These are phyloP conservation scores for Eilema sororculum DNA, from an alignment of 2,888 invertebrate genomes.

Conservation along the genomic window DNA sequence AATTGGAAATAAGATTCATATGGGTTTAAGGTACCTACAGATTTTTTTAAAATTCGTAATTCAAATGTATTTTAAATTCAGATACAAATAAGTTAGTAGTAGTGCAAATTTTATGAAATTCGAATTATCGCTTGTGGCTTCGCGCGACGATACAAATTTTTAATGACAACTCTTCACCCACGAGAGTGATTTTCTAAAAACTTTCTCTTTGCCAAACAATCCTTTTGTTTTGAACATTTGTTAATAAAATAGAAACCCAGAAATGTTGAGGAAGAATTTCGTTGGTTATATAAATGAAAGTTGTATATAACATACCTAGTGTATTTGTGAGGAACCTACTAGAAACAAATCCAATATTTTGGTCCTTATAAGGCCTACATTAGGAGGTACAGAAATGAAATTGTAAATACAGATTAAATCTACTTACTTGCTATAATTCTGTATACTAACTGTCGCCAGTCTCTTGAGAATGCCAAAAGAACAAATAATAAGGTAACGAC, in stretches of 20 bases:
- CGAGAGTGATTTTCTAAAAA: background rate
- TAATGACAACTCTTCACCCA: slow-evolving; percentile 1
- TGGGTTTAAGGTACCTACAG: too few relatives aligned
- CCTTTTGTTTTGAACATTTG: background rate
- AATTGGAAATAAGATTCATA: too few relatives aligned
- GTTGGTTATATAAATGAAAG: background rate
- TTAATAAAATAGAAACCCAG: background rate
- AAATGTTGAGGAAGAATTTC: background rate
- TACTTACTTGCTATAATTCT: background rate
- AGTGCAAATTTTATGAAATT: slow-evolving; percentile 1
- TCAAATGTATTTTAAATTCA: background rate
- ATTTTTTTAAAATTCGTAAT: too few relatives aligned
- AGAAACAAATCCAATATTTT: background rate
- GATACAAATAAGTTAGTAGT: background rate
- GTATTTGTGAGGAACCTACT: background rate
- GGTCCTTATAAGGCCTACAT: too few relatives aligned
- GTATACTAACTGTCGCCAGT: background rate
- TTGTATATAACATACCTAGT: background rate
- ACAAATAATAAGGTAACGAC: too few relatives aligned
- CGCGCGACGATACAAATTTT: background rate
- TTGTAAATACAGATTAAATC: background rate
- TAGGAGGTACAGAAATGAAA: too few relatives aligned
- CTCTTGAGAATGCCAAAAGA: background rate
- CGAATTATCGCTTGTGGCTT: background rate
- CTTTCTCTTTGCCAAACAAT: background rate